These are phyloP conservation scores for Noturus placidus DNA, from an alignment of 2,113 vertebrate species.

Conservation along the genomic window DNA sequence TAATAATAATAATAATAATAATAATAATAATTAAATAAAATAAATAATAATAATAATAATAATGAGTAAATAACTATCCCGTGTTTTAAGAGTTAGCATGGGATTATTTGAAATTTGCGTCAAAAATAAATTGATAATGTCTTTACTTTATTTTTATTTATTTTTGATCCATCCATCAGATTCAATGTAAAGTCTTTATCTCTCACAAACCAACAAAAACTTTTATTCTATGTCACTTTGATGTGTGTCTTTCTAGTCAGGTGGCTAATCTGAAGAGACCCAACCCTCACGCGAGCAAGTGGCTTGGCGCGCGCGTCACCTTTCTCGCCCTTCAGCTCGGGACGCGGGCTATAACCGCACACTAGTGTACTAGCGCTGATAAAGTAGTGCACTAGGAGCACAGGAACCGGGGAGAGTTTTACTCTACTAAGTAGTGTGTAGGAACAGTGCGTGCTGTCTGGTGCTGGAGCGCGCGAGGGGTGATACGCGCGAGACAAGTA, in stretches of 20 bases:
- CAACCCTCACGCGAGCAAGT: neutral
- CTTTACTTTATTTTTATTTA: too few species aligned
- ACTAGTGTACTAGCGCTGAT: too few species aligned
- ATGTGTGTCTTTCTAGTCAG: neutral
- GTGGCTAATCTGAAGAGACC: neutral
- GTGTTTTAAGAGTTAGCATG: neutral
- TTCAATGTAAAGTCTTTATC: neutral
- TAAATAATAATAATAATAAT: neutral
- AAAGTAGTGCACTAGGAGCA: neutral
- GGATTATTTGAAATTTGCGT: neutral
- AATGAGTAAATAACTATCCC: neutral
- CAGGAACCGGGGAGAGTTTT: fast-evolving
- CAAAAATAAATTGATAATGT: neutral
- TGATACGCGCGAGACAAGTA: neutral
- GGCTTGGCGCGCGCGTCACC: constrained; percentile 3
- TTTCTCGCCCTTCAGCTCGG: neutral
- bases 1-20: neutral
- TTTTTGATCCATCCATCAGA: neutral
- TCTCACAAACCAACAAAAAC: neutral
- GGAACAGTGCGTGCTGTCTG: neutral
- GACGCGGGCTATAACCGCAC: neutral
- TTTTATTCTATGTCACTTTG: neutral
- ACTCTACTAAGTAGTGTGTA: neutral
- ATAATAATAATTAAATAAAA: too few species aligned
- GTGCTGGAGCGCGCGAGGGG: neutral